Conservation (phyloP, 2,888 invertebrate genomes). For the Melinopterus prodromus region DNA sequence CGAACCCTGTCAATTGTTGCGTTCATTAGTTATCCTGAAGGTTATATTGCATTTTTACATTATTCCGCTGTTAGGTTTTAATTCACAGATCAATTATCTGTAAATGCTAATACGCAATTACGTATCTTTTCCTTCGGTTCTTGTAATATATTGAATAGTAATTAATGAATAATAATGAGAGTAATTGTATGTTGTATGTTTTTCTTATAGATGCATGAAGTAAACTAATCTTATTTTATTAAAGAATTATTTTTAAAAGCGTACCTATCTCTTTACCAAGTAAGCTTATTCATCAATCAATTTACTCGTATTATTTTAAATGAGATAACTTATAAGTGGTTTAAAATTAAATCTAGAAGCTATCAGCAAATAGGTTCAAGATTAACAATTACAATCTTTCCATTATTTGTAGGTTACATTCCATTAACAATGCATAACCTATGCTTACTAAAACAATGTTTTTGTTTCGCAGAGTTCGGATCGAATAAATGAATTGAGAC, state of each 20-base stretch:
- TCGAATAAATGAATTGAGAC: slow-evolving; percentile 6
- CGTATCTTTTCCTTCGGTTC: not conserved
- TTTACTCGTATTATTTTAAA: not conserved
- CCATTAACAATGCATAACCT: not conserved
- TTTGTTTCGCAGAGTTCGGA: not conserved
- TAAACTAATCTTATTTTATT: too few species aligned
- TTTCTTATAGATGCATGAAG: not conserved
- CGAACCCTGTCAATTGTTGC: not conserved
- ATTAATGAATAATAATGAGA: slow-evolving; percentile 4
- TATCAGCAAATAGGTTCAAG: not conserved
- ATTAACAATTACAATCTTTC: not conserved
- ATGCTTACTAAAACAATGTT: not conserved
- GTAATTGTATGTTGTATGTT: not conserved
- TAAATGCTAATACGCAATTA: slow-evolving; percentile 4
- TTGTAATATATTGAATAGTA: not conserved
- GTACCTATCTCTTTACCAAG: not conserved
- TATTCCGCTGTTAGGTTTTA: not conserved
- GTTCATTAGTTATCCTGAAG: not conserved
- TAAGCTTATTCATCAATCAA: not conserved
- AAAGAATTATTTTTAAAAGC: too few species aligned
- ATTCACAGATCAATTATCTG: not conserved
- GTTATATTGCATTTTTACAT: not conserved
- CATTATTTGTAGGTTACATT: not conserved
- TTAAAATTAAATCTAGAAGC: not conserved
- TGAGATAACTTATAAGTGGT: not conserved